phyloP scores from a whole-genome alignment of 2,888 invertebrate species.

The Lysandra coridon region DNA sequence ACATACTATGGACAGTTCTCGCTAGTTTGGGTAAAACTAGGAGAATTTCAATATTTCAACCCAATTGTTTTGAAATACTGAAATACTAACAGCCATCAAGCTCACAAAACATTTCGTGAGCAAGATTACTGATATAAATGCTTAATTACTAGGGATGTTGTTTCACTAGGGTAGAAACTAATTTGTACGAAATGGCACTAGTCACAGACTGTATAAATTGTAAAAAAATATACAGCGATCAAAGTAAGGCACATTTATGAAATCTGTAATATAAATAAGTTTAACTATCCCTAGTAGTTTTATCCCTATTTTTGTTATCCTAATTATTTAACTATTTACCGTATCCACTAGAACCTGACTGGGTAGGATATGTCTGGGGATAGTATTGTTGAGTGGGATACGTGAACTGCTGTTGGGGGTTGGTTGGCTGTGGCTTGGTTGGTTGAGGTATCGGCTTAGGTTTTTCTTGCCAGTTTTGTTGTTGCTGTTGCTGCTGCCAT shows the following conservation, averaged over 20 bases:
- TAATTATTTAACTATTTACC: slow-evolving; percentile 23
- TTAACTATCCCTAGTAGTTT: not conserved
- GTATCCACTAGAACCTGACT: slow-evolving; percentile 10
- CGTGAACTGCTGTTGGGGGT: slow-evolving; percentile 29
- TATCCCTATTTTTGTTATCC: not conserved
- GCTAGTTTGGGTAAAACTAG: slow-evolving; percentile 1
- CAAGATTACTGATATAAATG: slow-evolving; percentile 55
- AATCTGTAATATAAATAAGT: not conserved
- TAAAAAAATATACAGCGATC: not conserved
- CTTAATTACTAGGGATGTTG: slow-evolving; percentile 35
- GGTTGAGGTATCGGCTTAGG: slow-evolving; percentile 33
- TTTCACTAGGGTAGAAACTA: not conserved
- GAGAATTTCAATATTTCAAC: not conserved
- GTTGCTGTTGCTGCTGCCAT: slow-evolving; percentile 32
- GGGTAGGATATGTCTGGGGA: not conserved
- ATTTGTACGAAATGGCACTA: slow-evolving; percentile 17
- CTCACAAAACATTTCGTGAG: slow-evolving; percentile 72
- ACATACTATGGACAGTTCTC: slow-evolving; percentile 39
- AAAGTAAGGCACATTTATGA: not conserved
- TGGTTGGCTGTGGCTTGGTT: slow-evolving; percentile 30
- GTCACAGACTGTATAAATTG: not conserved
- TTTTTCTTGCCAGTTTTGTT: slow-evolving; percentile 23
- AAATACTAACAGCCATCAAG: slow-evolving; percentile 56
- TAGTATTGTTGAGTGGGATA: slow-evolving; percentile 22
- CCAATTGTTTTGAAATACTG: slow-evolving; percentile 33